These are phyloP conservation scores for Blennius ocellaris DNA, from an alignment of 2,113 vertebrate species.

Conservation along the genomic window DNA sequence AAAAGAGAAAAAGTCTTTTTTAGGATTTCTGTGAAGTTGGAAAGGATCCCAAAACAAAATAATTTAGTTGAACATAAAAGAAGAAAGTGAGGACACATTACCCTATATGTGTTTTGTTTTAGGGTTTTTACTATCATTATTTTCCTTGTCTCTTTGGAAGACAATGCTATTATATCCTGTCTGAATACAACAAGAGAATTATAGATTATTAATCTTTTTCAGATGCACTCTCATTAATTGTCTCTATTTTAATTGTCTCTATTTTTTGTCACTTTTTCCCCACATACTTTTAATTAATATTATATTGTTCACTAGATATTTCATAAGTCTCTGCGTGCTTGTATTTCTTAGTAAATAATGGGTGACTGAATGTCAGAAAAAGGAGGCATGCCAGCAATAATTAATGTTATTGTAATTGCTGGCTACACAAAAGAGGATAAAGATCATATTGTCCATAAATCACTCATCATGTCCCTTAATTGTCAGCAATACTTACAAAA, in stretches of 20 bases:
- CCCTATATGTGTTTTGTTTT: not conserved
- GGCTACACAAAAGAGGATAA: no score
- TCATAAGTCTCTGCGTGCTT: not conserved
- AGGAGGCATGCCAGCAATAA: no score
- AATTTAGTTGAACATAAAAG: slow-evolving; percentile 8
- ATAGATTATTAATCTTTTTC: slow-evolving; percentile 5
- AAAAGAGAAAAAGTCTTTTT: slow-evolving; percentile 21
- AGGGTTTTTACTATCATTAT: no score
- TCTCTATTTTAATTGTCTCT: slow-evolving; percentile 1
- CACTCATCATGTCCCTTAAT: no score
- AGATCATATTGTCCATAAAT: no score
- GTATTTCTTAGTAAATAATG: no score
- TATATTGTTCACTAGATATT: not conserved
- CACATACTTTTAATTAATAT: not conserved
- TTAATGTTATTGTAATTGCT: no score
- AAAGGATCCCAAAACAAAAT: slow-evolving; percentile 17
- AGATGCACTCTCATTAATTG: not conserved
- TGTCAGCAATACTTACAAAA: no score
- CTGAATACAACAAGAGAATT: not conserved
- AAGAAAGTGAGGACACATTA: not conserved
- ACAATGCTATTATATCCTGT: not conserved
- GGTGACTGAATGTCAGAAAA: no score
- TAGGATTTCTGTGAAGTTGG: slow-evolving; percentile 31
- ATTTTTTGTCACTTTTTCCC: not conserved
- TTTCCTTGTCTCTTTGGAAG: not conserved